These are phyloP conservation scores for Sus cebifrons DNA, from an alignment of 2,797 vertebrate species.

Conservation along the genomic window DNA sequence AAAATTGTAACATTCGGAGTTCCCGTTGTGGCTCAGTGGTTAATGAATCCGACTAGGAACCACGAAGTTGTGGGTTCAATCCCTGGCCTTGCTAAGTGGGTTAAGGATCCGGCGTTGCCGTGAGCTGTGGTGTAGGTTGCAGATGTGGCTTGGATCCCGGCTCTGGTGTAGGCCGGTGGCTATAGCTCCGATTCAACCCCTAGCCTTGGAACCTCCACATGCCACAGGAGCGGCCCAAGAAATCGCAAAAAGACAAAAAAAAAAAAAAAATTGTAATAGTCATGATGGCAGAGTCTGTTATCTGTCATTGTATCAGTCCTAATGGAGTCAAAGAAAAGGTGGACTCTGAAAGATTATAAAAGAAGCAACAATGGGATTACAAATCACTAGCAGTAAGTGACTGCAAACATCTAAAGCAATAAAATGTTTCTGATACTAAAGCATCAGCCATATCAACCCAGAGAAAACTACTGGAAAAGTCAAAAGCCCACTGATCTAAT, in stretches of 20 bases:
- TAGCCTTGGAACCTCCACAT: no score
- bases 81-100: no score
- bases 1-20: not conserved
- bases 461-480: slow-evolving; percentile 60
- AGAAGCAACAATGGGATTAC: slow-evolving; percentile 35
- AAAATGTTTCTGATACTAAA: slow-evolving; percentile 24
- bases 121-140: no score
- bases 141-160: no score
- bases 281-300: not conserved
- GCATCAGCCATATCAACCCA: not conserved
- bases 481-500: slow-evolving; percentile 69
- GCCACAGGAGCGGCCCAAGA: no score
- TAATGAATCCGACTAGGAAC: no score
- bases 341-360: slow-evolving; percentile 48
- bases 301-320: slow-evolving; percentile 12
- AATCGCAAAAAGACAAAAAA: no score
- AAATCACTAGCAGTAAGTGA: slow-evolving; percentile 20
- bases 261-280: not conserved
- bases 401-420: slow-evolving; percentile 12
- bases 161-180: no score
- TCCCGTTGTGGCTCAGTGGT: no score
- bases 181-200: no score
- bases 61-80: no score
- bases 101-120: no score
- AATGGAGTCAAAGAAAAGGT: slow-evolving; percentile 58